These are phyloP conservation scores for Podotricha telesiphe DNA, from an alignment of 2,888 invertebrate species.

Conservation along the genomic window DNA sequence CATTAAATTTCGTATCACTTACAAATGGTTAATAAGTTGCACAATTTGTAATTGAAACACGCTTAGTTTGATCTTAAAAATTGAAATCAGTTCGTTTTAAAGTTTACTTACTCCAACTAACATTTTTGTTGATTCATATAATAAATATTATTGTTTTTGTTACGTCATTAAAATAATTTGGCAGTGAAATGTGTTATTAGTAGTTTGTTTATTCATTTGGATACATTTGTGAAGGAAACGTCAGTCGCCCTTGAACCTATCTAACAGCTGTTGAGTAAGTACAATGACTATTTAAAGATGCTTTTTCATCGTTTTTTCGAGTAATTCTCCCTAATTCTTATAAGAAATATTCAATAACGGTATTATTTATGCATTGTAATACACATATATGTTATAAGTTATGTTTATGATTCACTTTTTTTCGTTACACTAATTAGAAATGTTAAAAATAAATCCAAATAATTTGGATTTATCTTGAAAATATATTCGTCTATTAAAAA, in stretches of 20 bases:
- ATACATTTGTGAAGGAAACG: slow-evolving; percentile 46
- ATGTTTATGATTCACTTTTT: not conserved
- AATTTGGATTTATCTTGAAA: not conserved
- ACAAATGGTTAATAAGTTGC: slow-evolving; percentile 24
- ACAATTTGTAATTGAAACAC: slow-evolving; percentile 18
- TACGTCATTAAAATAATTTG: slow-evolving; percentile 77
- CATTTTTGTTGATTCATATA: slow-evolving; percentile 64
- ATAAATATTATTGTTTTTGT: slow-evolving; percentile 60
- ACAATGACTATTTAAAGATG: not conserved
- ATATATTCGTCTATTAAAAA: no score
- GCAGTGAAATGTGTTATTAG: slow-evolving; percentile 64
- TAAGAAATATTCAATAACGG: not conserved
- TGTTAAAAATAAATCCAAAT: not conserved
- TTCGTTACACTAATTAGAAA: not conserved
- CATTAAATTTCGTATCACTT: slow-evolving; percentile 39
- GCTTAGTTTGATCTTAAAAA: not conserved
- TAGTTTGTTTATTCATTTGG: slow-evolving; percentile 66
- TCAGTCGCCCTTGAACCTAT: slow-evolving; percentile 64
- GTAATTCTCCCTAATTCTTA: not conserved
- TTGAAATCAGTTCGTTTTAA: not conserved
- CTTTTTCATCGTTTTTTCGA: not conserved
- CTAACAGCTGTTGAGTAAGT: slow-evolving; percentile 66
- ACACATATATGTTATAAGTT: not conserved
- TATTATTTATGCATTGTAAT: not conserved
- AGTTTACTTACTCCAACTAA: not conserved